Evolutionary conservation across 2,797 vertebrate species (phyloP).

Genomic region (Muscicapa striata): DNA sequence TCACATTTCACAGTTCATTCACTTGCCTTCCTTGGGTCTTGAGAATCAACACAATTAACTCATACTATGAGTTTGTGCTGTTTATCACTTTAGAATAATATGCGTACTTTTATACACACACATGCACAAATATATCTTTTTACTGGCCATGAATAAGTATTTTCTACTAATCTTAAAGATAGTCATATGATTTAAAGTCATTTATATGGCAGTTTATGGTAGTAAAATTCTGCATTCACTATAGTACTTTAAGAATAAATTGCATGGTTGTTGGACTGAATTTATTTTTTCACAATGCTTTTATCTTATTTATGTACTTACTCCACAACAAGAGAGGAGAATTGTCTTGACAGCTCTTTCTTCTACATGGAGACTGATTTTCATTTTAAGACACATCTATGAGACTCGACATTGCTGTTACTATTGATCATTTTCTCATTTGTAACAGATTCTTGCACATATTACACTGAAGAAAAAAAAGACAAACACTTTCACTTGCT

Average conservation of each 20-base stretch:
- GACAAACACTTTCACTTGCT: not conserved
- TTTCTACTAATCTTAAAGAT: not conserved
- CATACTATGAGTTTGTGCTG: not conserved
- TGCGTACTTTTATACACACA: rapidly evolving
- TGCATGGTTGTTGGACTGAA: not conserved
- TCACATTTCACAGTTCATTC: not conserved
- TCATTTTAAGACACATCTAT: not conserved
- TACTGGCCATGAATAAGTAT: not conserved
- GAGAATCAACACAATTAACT: not conserved
- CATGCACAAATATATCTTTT: not conserved
- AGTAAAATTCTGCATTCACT: not conserved
- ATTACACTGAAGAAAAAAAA: not conserved
- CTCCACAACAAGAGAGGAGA: not conserved
- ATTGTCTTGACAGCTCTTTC: not conserved
- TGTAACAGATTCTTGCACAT: not conserved
- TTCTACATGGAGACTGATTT: not conserved
- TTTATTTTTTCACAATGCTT: slow-evolving; percentile 17
- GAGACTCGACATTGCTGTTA: not conserved
- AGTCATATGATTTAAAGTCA: not conserved
- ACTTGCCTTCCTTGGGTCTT: not conserved
- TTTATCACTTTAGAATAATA: not conserved
- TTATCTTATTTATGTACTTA: slow-evolving; percentile 46
- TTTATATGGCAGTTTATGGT: not conserved
- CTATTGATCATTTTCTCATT: not conserved
- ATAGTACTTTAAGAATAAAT: slow-evolving; percentile 28